Evolutionary conservation across 2,797 vertebrate species (phyloP).

Genomic region (Sebastes hopkinsi): DNA sequence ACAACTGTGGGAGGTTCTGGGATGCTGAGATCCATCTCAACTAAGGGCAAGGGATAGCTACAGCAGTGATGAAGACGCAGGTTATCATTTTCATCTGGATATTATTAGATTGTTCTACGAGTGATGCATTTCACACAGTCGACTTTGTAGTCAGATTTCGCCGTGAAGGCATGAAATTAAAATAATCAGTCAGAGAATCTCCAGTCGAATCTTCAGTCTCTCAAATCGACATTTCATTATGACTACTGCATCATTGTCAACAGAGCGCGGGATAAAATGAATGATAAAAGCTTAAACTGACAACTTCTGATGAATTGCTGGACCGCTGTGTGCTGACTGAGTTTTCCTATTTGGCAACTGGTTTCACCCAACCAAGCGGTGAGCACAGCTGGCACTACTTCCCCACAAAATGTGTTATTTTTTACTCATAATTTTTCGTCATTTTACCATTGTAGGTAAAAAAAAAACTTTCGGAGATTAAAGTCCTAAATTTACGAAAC

Average conservation of each 20-base stretch:
- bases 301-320: slow-evolving; percentile 24
- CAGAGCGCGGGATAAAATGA: not conserved
- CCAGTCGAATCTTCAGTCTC: not conserved
- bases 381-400: not conserved
- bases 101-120: slow-evolving; percentile 18
- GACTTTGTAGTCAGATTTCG: slow-evolving; percentile 24
- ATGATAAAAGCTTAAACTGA: slow-evolving; percentile 18
- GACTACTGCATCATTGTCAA: slow-evolving; percentile 21
- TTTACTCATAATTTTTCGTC: not conserved
- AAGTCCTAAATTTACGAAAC: not conserved
- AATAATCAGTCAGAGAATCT: slow-evolving; percentile 26
- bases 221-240: slow-evolving; percentile 22
- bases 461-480: not conserved
- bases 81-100: slow-evolving; percentile 35
- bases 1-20: slow-evolving; percentile 57
- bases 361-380: not conserved
- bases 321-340: not conserved
- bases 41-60: slow-evolving; percentile 23
- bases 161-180: slow-evolving; percentile 9
- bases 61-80: slow-evolving; percentile 35
- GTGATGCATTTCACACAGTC: slow-evolving; percentile 6
- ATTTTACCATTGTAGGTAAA: not conserved
- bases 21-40: slow-evolving; percentile 35
- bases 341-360: not conserved
- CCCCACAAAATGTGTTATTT: not conserved